Evolutionary conservation across 2,888 invertebrate genomes (phyloP).

Genomic region (Drosophila greeni): DNA sequence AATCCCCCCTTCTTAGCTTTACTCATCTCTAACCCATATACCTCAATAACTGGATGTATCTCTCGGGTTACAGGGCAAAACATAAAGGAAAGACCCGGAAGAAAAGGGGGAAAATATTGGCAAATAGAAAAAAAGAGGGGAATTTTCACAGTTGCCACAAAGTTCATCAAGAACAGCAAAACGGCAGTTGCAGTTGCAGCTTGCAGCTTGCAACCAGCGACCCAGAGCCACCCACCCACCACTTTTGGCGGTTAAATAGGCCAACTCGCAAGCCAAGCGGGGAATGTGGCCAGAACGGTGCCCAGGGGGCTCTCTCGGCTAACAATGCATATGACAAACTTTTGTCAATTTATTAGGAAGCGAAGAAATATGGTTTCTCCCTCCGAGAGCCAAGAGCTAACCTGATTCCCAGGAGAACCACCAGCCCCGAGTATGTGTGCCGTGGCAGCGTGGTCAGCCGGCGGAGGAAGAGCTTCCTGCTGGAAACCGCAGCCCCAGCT

Average conservation of each 20-base stretch:
- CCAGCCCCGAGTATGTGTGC: constrained; percentile 4
- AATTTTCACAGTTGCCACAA: constrained; percentile 45
- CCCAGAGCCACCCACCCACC: constrained; percentile 24
- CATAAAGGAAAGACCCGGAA: not conserved
- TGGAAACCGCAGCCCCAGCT: constrained; percentile 22
- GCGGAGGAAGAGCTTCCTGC: constrained; percentile 42
- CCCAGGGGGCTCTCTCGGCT: constrained; percentile 63
- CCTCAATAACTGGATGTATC: constrained; percentile 5
- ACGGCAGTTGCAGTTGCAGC: constrained; percentile 49
- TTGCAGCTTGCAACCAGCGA: constrained; percentile 7
- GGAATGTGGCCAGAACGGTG: constrained; percentile 33
- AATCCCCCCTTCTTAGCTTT: not conserved
- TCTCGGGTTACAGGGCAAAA: constrained; percentile 10
- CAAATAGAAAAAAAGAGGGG: constrained; percentile 7
- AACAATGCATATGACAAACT: constrained; percentile 75
- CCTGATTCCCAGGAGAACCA: constrained; percentile 69
- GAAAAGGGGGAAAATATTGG: constrained; percentile 7
- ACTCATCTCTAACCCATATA: constrained; percentile 13
- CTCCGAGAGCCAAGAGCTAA: constrained; percentile 52
- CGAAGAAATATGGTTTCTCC: constrained; percentile 46
- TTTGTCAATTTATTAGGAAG: constrained; percentile 74
- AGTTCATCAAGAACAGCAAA: constrained; percentile 65
- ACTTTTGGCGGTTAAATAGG: constrained; percentile 35
- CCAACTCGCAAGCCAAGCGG: constrained; percentile 16
- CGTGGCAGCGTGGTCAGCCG: constrained; percentile 51